Conservation (phyloP, 1,140 invertebrate species). For the Brachionus calyciflorus region DNA sequence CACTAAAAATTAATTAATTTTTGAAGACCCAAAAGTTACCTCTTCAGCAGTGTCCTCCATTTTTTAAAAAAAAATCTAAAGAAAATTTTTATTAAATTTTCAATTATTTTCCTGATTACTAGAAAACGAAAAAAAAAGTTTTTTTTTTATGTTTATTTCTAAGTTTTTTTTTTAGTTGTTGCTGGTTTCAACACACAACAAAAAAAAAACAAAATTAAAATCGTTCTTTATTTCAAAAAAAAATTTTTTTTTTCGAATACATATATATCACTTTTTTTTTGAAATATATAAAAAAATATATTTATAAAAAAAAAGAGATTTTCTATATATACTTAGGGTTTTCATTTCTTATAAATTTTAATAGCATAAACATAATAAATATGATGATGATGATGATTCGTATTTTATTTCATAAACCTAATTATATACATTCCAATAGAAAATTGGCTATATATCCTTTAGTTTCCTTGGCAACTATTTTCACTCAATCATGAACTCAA, state of each 20-base stretch:
- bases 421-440: too few relatives aligned
- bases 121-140: not conserved
- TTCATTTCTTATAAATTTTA: slow-evolving; percentile 33
- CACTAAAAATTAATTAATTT: not conserved
- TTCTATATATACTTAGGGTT: slow-evolving; percentile 13
- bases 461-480: slow-evolving; percentile 22
- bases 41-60: slow-evolving; percentile 47
- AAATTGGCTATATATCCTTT: too few relatives aligned
- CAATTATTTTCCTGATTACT: slow-evolving; percentile 13
- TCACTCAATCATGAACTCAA: too few relatives aligned
- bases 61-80: not conserved
- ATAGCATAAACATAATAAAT: slow-evolving; percentile 38
- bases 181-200: slow-evolving; percentile 26
- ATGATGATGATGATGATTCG: not conserved
- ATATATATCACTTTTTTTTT: slow-evolving; percentile 39
- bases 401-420: too few relatives aligned
- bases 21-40: slow-evolving; percentile 8
- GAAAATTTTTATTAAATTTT: too few relatives aligned
- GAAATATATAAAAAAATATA: slow-evolving; percentile 26
- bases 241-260: slow-evolving; percentile 38
- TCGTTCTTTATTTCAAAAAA: not conserved
- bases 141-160: slow-evolving; percentile 28
- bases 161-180: slow-evolving; percentile 27
- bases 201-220: slow-evolving; percentile 25
- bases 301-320: slow-evolving; percentile 7